Conservation (phyloP, 1,140 invertebrate genomes). For the Zaprionus capensis region DNA sequence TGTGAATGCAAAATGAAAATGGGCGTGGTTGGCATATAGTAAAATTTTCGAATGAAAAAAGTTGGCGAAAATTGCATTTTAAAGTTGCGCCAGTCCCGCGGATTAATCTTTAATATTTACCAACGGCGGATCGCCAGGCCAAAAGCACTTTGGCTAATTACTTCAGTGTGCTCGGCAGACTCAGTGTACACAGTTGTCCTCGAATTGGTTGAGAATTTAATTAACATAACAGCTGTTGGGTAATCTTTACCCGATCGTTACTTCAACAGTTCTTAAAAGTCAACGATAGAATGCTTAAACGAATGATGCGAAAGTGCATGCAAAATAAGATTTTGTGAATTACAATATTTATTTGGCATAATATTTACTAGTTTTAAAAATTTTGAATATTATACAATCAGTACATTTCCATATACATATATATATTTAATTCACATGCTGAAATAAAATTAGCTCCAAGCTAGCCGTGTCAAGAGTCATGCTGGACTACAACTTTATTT, state of each 20-base stretch:
- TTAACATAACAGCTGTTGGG: slow-evolving; percentile 45
- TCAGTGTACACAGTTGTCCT: slow-evolving; percentile 14
- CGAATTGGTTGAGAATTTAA: slow-evolving; percentile 31
- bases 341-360: too few species aligned
- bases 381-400: too few species aligned
- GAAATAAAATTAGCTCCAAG: not conserved
- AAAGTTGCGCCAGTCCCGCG: slow-evolving; percentile 13
- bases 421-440: not conserved
- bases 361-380: too few species aligned
- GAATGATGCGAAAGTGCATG: too few species aligned
- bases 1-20: slow-evolving; percentile 49
- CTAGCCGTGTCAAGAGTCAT: too few species aligned
- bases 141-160: slow-evolving; percentile 52
- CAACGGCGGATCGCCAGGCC: slow-evolving; percentile 42
- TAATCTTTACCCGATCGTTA: slow-evolving; percentile 57
- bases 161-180: slow-evolving; percentile 30
- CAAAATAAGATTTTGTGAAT: too few species aligned
- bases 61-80: slow-evolving; percentile 66
- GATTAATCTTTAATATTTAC: slow-evolving; percentile 55
- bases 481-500: not conserved
- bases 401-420: not conserved
- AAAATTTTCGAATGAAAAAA: slow-evolving; percentile 61
- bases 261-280: not conserved
- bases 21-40: slow-evolving; percentile 14
- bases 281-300: not conserved